A percentile compares a stretch with the other conserved stretches of the same genome.
Conservation (phyloP, 2,797 vertebrate species). For the Sebastes hopkinsi region DNA sequence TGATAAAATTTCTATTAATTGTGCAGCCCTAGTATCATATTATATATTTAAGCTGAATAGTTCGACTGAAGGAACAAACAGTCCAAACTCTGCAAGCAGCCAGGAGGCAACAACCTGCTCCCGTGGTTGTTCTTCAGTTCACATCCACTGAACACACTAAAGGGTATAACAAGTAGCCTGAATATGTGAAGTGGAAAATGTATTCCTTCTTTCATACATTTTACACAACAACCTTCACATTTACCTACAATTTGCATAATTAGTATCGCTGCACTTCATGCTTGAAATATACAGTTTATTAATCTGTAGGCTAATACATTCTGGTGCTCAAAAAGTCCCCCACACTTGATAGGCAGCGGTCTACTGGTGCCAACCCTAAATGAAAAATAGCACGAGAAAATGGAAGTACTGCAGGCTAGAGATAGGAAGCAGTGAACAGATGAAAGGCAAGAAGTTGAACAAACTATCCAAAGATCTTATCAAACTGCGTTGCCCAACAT, state of each 20-base stretch:
- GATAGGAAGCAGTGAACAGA: conserved; percentile 49
- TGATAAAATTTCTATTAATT: too few species aligned
- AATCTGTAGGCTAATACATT: conserved; percentile 21
- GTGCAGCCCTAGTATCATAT: not conserved
- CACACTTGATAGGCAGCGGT: conserved; percentile 28
- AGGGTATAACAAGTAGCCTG: not conserved
- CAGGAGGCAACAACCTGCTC: not conserved
- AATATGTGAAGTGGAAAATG: not conserved
- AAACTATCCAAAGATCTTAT: conserved; percentile 51
- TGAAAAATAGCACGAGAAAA: conserved; percentile 55
- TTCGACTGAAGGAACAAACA: not conserved
- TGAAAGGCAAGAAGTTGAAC: conserved; percentile 54
- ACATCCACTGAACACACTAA: not conserved
- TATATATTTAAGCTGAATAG: not conserved
- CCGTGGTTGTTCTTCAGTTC: not conserved
- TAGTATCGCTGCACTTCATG: conserved; percentile 1
- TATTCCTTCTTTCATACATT: not conserved
- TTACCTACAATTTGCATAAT: conserved; percentile 6
- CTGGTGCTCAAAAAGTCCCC: conserved; percentile 24
- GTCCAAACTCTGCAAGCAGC: not conserved
- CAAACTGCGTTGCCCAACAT: conserved; percentile 12
- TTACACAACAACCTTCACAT: not conserved
- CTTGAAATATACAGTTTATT: conserved; percentile 12
- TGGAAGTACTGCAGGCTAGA: conserved; percentile 51
- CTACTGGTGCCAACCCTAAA: conserved; percentile 24